A percentile compares a stretch with the other conserved stretches of the same genome.
Evolutionary conservation across 2,113 vertebrate genomes (phyloP).

Genomic region (Spea multiplicata): DNA sequence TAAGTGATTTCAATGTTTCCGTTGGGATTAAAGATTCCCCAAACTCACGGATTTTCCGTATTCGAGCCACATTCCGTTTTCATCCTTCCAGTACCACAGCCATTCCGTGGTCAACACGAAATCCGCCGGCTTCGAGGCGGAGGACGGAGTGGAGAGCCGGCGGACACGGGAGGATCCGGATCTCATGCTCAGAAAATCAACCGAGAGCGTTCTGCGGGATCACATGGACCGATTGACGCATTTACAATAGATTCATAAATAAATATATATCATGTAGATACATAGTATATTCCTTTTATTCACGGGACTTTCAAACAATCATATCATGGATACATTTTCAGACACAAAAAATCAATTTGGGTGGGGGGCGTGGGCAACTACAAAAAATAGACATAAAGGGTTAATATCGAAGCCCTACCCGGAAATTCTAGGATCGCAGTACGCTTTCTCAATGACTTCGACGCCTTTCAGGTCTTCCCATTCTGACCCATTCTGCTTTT

Average conservation of each 20-base stretch:
- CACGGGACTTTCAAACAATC: neutral
- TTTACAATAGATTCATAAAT: too few species aligned
- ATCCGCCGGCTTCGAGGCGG: constrained; percentile 67
- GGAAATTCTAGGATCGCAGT: constrained; percentile 70
- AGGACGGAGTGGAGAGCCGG: constrained; percentile 77
- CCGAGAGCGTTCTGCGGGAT: constrained; percentile 28
- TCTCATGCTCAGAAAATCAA: constrained; percentile 74
- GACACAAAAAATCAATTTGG: neutral
- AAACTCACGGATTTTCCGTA: constrained; percentile 70
- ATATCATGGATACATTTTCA: neutral
- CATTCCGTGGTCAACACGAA: constrained; percentile 78
- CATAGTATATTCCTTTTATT: too few species aligned
- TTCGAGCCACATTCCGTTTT: constrained; percentile 68
- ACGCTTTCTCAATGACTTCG: constrained; percentile 80
- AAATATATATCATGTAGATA: too few species aligned
- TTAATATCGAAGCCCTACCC: constrained; percentile 50
- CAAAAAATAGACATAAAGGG: too few species aligned
- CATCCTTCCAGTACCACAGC: constrained; percentile 82
- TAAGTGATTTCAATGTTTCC: too few species aligned
- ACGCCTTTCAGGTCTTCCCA: constrained; percentile 73
- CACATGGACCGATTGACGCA: too few species aligned
- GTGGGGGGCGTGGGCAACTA: too few species aligned
- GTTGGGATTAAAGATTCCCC: too few species aligned
- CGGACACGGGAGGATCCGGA: constrained; percentile 54
- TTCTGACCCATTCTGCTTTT: constrained; percentile 56